Percentiles rank a stretch among this genome's conserved stretches.
These are phyloP conservation scores for Pandemis corylana DNA, from an alignment of 2,888 invertebrate genomes.

Conservation along the genomic window DNA sequence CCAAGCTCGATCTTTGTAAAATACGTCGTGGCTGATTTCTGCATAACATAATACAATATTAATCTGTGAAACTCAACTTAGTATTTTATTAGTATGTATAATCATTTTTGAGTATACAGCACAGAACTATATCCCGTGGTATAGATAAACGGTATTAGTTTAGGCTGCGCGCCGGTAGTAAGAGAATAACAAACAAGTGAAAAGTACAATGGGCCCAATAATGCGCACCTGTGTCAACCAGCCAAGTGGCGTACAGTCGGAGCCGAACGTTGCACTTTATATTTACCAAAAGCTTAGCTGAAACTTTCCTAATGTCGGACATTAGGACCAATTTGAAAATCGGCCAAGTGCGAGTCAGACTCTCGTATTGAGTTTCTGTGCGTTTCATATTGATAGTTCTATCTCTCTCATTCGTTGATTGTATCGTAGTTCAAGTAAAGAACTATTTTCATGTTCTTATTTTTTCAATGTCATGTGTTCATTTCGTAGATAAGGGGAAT, in stretches of 20 bases:
- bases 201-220: conserved; percentile 41
- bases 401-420: too few species aligned
- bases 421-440: too few species aligned
- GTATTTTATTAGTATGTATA: neutral
- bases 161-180: neutral
- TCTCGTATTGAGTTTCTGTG: too few species aligned
- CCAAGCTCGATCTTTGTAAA: neutral
- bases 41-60: too few species aligned
- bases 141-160: neutral
- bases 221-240: conserved; percentile 60
- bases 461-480: too few species aligned
- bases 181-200: conserved; percentile 16
- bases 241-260: conserved; percentile 48
- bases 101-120: neutral
- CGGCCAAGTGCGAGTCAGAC: too few species aligned
- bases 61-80: too few species aligned
- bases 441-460: too few species aligned
- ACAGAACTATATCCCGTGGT: neutral
- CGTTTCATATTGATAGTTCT: too few species aligned
- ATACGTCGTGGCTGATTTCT: neutral
- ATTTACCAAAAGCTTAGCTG: neutral
- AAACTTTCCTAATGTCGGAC: neutral
- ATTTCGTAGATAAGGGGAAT: too few species aligned
- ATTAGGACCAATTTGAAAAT: too few species aligned
- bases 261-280: neutral